A percentile compares a stretch with the other conserved stretches of the same genome.
phyloP scores from a whole-genome alignment of 2,113 vertebrate species.

The Guaruba guarouba region DNA sequence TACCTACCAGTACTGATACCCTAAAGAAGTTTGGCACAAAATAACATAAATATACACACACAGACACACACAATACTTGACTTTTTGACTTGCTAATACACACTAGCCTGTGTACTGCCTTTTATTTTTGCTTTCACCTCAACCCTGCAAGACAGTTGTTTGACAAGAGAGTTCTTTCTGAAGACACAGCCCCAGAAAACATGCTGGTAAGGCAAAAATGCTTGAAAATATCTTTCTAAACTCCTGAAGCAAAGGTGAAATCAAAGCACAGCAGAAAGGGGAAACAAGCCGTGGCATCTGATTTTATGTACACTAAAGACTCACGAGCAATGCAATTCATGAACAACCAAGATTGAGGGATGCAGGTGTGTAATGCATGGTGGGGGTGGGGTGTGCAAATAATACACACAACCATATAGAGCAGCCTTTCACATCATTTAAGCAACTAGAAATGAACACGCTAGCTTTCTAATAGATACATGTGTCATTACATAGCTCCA shows the following conservation, averaged over 20 bases:
- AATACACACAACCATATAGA: fast-evolving
- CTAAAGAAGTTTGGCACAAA: background rate
- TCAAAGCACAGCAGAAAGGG: background rate
- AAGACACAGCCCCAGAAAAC: background rate
- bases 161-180: background rate
- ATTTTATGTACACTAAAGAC: background rate
- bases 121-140: background rate
- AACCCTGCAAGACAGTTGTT: background rate
- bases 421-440: background rate
- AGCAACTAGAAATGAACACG: background rate
- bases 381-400: background rate
- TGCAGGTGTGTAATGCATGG: fast-evolving
- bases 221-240: background rate
- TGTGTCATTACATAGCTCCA: fast-evolving
- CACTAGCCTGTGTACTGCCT: background rate
- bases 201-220: background rate
- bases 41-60: background rate
- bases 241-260: background rate
- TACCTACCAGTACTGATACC: background rate
- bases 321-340: fast-evolving
- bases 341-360: background rate
- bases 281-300: fast-evolving
- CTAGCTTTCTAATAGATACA: background rate
- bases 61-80: background rate
- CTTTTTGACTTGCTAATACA: background rate